phyloP scores from a whole-genome alignment of 2,113 vertebrate genomes.

The Myrmophylax atrothorax region DNA sequence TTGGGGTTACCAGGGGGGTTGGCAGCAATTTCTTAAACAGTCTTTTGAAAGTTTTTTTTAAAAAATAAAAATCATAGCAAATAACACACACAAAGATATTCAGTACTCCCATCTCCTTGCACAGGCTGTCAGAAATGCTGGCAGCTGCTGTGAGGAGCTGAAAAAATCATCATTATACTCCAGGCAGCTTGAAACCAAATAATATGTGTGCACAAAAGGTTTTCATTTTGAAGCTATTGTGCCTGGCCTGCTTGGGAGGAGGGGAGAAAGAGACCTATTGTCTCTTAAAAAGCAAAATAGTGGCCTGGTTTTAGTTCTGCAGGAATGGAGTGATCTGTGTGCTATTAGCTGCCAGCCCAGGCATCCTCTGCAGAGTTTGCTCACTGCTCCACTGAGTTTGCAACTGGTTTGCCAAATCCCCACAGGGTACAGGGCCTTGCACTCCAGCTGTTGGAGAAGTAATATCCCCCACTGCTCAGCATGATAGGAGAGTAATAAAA shows the following conservation, averaged over 20 bases:
- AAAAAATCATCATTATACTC: conserved; percentile 47
- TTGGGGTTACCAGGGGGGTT: conserved; percentile 16
- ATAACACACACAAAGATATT: neutral
- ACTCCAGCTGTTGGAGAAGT: conserved; percentile 61
- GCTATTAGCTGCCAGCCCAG: conserved; percentile 37
- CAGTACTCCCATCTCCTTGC: neutral
- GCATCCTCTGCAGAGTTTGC: conserved; percentile 42
- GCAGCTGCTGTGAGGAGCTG: conserved; percentile 21
- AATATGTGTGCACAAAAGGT: conserved; percentile 40
- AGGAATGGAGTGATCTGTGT: conserved; percentile 27
- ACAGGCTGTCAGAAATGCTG: conserved; percentile 39
- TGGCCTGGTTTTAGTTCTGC: conserved; percentile 53
- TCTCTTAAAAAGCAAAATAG: conserved; percentile 37
- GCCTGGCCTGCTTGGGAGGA: conserved; percentile 43
- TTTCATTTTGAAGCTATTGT: conserved; percentile 66
- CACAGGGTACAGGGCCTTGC: conserved; percentile 56
- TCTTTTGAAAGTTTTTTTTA: neutral
- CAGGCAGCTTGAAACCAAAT: conserved; percentile 31
- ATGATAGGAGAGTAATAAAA: conserved; percentile 59
- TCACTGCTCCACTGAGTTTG: conserved; percentile 43
- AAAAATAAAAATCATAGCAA: neutral
- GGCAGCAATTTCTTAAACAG: conserved; percentile 20
- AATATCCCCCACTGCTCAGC: conserved; percentile 59
- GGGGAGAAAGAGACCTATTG: conserved; percentile 49
- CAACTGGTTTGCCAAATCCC: conserved; percentile 60